These are phyloP conservation scores for Listronotus bonariensis DNA, from an alignment of 1,140 invertebrate genomes.

Conservation along the genomic window DNA sequence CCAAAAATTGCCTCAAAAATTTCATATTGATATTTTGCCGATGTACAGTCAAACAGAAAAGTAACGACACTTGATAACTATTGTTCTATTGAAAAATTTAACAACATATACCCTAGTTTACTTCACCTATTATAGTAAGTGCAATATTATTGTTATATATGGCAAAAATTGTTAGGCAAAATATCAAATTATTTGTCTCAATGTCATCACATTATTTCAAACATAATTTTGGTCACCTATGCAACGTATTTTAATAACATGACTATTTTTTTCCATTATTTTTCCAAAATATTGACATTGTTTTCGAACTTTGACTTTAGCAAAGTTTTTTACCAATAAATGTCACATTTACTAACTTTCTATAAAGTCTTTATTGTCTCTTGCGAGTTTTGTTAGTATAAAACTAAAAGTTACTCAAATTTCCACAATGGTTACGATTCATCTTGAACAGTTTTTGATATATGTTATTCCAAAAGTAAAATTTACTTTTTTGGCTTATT, in stretches of 20 bases:
- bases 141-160: constrained; percentile 15
- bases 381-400: too few species aligned
- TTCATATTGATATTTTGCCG: constrained; percentile 19
- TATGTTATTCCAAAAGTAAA: constrained; percentile 6
- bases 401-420: too few species aligned
- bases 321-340: too few species aligned
- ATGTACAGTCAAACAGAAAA: constrained; percentile 12
- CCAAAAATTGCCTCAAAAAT: constrained; percentile 30
- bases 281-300: too few species aligned
- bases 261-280: too few species aligned
- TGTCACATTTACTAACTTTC: too few species aligned
- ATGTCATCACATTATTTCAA: background rate
- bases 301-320: too few species aligned
- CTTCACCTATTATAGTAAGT: constrained; percentile 20
- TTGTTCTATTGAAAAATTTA: constrained; percentile 28
- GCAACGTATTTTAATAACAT: too few species aligned
- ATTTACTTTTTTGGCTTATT: constrained; percentile 12
- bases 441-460: background rate
- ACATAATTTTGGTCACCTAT: too few species aligned
- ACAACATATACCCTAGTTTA: constrained; percentile 23
- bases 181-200: constrained; percentile 4
- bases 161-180: constrained; percentile 19
- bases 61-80: constrained; percentile 27
- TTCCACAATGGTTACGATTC: too few species aligned
- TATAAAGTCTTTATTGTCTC: too few species aligned